Evolutionary conservation across 64 coral and sea anemone species (phyloP), one percentile per base, ranked within the genome.

Genomic region (Stichodactyla mertensii): DNA sequence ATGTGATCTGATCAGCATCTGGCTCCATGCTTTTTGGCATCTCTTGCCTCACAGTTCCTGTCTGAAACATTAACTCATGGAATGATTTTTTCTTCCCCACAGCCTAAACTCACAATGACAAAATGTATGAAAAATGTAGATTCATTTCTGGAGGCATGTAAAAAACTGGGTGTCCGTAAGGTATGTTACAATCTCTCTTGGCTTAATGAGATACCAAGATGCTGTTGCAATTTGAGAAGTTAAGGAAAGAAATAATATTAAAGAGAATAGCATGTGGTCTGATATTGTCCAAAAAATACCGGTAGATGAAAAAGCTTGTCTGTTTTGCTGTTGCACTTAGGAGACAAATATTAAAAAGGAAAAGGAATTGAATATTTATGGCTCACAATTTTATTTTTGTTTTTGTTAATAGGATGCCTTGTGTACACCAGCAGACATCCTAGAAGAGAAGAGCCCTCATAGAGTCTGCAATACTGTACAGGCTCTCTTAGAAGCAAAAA

Each of bases 41-140:
- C 31, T 36, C 2, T 36, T 36, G 31, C 31, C 0, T 57, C 13
- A 57, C 7, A 57, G 56, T 57, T 36, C 31, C 56, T 10, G 13
- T 57, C 56, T 14, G 56, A 57, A 7, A 57, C 7, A 14, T 31
- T 28, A 28, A 31, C 12, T 9, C 24, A 4, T 74, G n/a, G 26
- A 74, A n/a, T n/a, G n/a, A 26, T 56, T 56, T 81, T 66, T 58
- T 59, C 82, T 79, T 52, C 67, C 88, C 70, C 71, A 58, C 52
- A 98, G 96, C 96, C 96, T 2, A 98, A 98, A 90, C 85, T 98
- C 52, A 98, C 96, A 26, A 98, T 98, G 96, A 94, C 88, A 71
- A 98, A 98, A 79, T 98, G 96, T 83, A 80, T 92, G 78, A 98
- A 98, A 86, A 98, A 98, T 89, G 96, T 98, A n/a, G 96, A 98